A percentile compares a stretch with the other conserved stretches of the same genome.
Evolutionary conservation across 2,888 invertebrate species (phyloP).

Genomic region (Athripsodes cinereus): DNA sequence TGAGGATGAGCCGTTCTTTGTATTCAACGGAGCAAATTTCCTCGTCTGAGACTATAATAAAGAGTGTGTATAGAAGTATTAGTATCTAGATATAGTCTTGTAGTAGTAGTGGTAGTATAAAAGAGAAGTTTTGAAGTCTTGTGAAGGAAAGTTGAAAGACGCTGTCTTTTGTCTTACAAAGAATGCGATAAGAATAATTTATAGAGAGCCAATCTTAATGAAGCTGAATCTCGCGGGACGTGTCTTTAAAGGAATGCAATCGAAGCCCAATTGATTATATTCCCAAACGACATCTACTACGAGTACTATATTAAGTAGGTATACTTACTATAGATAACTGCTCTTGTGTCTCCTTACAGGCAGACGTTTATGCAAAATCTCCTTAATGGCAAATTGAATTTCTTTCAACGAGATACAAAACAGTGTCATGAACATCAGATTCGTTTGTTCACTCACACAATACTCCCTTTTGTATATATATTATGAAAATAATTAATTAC

Average conservation of each 20-base stretch:
- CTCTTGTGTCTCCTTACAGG: not conserved
- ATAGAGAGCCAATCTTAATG: constrained; percentile 28
- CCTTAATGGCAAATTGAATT: constrained; percentile 21
- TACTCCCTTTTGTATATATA: too few species aligned
- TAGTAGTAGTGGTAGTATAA: not conserved
- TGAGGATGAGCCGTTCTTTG: constrained; percentile 10
- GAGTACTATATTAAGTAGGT: too few species aligned
- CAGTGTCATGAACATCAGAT: too few species aligned
- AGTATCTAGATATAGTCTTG: not conserved
- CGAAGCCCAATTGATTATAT: constrained; percentile 17
- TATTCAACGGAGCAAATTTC: constrained; percentile 15
- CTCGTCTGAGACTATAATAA: constrained; percentile 4
- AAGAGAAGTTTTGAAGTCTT: constrained; percentile 26
- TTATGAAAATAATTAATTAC: too few species aligned
- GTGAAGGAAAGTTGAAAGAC: constrained; percentile 28
- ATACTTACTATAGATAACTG: too few species aligned
- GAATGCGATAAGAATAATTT: constrained; percentile 29
- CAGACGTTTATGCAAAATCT: constrained; percentile 5
- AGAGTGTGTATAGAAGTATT: not conserved
- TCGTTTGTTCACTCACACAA: too few species aligned
- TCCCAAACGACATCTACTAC: constrained; percentile 5
- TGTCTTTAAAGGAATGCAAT: constrained; percentile 22
- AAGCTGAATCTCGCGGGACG: constrained; percentile 25
- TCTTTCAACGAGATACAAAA: constrained; percentile 1
- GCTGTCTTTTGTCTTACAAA: constrained; percentile 28